Conservation (phyloP, 1,140 invertebrate genomes). For the Coenobita brevimanus region DNA sequence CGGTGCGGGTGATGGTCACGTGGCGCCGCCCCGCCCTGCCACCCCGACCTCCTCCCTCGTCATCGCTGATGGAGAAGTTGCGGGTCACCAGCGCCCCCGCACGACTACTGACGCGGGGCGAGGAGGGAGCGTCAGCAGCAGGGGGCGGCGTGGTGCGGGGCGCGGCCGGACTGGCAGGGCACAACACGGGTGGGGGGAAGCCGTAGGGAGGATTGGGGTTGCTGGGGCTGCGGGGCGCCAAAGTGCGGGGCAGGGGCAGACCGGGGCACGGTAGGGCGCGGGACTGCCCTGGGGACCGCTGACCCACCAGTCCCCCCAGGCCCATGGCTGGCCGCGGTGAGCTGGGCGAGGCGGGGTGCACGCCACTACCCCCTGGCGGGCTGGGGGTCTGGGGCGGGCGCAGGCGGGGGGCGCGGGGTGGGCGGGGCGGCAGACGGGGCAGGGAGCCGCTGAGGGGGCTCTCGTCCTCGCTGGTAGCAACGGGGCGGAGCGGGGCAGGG, state of each 20-base stretch:
- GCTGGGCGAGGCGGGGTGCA: constrained; percentile 33
- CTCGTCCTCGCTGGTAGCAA: constrained; percentile 55
- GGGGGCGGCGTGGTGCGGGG: constrained; percentile 35
- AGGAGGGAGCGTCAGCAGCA: constrained; percentile 37
- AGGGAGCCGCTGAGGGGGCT: constrained; percentile 37
- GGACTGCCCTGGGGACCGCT: constrained; percentile 49
- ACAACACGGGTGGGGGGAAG: constrained; percentile 40
- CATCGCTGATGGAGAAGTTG: constrained; percentile 69
- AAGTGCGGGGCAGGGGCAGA: constrained; percentile 58
- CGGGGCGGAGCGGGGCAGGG: neutral
- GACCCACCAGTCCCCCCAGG: constrained; percentile 60
- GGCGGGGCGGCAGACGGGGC: constrained; percentile 61
- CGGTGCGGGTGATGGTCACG: constrained; percentile 67
- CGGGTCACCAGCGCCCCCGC: constrained; percentile 67
- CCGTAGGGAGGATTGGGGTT: constrained; percentile 67
- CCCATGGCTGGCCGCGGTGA: constrained; percentile 68
- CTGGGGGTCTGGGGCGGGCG: constrained; percentile 55
- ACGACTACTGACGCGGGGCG: constrained; percentile 61
- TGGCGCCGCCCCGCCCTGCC: constrained; percentile 55
- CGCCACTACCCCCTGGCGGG: constrained; percentile 35
- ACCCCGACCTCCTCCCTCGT: constrained; percentile 62
- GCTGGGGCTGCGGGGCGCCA: constrained; percentile 66
- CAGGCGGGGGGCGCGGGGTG: constrained; percentile 53
- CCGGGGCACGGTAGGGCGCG: constrained; percentile 46
- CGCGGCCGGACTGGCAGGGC: constrained; percentile 35